A percentile compares a stretch with the other conserved stretches of the same genome.
Conservation (phyloP, 1,140 invertebrate genomes). For the Dolichoris vasculosae region DNA sequence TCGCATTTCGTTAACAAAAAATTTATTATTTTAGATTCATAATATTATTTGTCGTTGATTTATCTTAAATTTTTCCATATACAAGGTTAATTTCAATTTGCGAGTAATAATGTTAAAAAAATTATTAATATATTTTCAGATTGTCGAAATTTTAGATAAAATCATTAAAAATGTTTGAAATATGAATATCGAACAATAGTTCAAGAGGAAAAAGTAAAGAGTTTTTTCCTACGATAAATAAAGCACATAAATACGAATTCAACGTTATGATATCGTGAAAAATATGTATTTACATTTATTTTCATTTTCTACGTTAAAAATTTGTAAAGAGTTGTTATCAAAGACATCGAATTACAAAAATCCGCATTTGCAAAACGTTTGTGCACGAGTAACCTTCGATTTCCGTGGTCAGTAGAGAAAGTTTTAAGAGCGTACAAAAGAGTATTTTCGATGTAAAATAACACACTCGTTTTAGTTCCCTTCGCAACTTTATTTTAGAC, state of each 20-base stretch:
- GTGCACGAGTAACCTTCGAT: not conserved
- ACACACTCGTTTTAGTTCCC: not conserved
- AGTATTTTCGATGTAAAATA: not conserved
- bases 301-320: not conserved
- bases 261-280: not conserved
- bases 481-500: not conserved
- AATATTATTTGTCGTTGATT: no score
- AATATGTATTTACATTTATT: not conserved
- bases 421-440: not conserved
- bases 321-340: not conserved
- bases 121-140: no score
- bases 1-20: no score
- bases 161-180: no score
- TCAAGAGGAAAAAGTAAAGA: not conserved
- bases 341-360: not conserved
- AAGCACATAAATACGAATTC: not conserved
- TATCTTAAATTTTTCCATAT: no score
- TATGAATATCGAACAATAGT: no score
- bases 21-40: no score
- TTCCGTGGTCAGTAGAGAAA: not conserved
- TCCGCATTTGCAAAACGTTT: not conserved
- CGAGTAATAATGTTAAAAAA: no score
- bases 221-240: not conserved
- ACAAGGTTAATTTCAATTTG: no score
- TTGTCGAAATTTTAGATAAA: no score